Percentiles rank a stretch among this genome's conserved stretches.
Evolutionary conservation across 2,797 vertebrate species (phyloP).

Genomic region (Megalops cyprinoides): DNA sequence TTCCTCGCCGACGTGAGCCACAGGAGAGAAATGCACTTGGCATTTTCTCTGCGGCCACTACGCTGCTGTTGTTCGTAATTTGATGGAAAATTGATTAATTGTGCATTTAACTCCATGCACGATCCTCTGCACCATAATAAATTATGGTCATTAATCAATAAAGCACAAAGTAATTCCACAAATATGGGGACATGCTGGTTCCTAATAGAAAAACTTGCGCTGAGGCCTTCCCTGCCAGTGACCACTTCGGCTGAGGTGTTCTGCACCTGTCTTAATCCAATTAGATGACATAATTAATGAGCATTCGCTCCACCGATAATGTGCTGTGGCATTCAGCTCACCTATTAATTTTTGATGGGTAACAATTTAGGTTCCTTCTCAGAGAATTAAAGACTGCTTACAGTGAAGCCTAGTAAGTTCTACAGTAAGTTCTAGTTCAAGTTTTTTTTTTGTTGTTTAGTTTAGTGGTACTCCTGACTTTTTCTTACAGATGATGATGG

Average conservation of each 20-base stretch:
- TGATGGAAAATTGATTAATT: conserved; percentile 99
- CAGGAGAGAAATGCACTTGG: conserved; percentile 23
- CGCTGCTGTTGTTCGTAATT: conserved; percentile 89
- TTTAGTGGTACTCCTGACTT: too few relatives aligned
- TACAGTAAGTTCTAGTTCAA: too few relatives aligned
- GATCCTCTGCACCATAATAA: conserved; percentile 96
- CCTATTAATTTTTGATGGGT: conserved; percentile 82
- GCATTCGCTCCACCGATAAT: conserved; percentile 83
- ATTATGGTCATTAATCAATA: conserved; percentile 99
- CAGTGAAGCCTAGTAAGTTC: not conserved
- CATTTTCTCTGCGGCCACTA: conserved; percentile 71
- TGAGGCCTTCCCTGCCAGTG: conserved; percentile 85
- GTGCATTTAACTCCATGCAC: conserved; percentile 97
- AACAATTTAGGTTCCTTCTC: conserved; percentile 65
- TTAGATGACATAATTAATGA: conserved; percentile 99
- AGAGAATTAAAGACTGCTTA: conserved; percentile 1
- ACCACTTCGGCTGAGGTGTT: conserved; percentile 93
- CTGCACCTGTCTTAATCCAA: conserved; percentile 96
- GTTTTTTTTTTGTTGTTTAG: too few relatives aligned
- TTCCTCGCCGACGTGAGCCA: conserved; percentile 5
- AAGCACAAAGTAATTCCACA: conserved; percentile 93
- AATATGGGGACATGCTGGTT: conserved; percentile 98
- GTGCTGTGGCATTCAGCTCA: conserved; percentile 83
- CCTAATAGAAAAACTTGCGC: conserved; percentile 96
- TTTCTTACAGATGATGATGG: too few relatives aligned